Base-by-base conservation (phyloP, 2,888 invertebrate genomes). In the Dione vanillae region DNA sequence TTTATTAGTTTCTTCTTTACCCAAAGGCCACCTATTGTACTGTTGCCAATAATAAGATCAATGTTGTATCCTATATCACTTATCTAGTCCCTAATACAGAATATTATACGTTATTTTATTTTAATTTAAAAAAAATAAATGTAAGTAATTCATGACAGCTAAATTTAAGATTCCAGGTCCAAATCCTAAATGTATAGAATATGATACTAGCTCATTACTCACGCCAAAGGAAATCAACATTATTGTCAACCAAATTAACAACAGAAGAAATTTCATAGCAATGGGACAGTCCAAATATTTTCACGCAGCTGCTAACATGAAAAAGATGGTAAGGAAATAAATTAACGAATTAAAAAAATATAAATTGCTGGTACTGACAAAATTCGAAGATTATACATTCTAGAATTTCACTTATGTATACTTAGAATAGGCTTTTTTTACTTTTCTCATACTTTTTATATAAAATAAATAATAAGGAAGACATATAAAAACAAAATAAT, bases 271-370 rank as follows among this genome's bases (percentile, higher is more conserved):
- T 76, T 89, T 85, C 72, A 80, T 93, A 37, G 91, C 92, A 14
- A 75, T 79, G 74, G 91, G 91, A 1, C 73, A 80, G 14, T 83
- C 88, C 2, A 85, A 79, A 69, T 78, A 79, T 37, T 78, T 91
- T 16, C 90, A 91, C 0, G 80, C 82, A 56, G 91, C 91, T 14
- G 91, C 91, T 19, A 90, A 93, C 75, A 92, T 93, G 91, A 88
- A 82, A 65, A 89, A 87, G 85, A 79, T 92, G 69, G 92, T 93
- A 75, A 81, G 86, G n/a, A n/a, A n/a, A n/a, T n/a, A n/a, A n/a
- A n/a, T n/a, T n/a, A n/a, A n/a, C n/a, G n/a, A n/a, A n/a, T n/a
- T n/a, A n/a, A n/a, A n/a, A n/a, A n/a, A n/a, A n/a, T n/a, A n/a
- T n/a, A n/a, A n/a, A n/a, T n/a, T n/a, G n/a, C n/a, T n/a, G n/a